Percentiles rank a stretch among this genome's conserved stretches.
Evolutionary conservation across 2,888 invertebrate genomes (phyloP).

Genomic region (Neuroscelio doddi): DNA sequence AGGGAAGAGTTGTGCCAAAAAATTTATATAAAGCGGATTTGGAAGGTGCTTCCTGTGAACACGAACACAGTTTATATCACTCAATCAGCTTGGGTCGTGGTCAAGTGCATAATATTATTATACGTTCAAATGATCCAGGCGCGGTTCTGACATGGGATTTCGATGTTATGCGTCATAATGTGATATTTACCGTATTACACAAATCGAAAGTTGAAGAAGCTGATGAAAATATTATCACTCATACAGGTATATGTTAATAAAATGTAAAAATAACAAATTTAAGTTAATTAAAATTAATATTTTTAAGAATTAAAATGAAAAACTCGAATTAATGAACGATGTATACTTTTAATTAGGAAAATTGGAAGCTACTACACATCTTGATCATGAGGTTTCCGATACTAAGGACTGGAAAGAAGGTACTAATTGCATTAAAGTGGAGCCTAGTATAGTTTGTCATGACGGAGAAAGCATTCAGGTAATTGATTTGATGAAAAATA

Average conservation of each 20-base stretch:
- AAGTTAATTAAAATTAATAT: no score
- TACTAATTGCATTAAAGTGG: constrained; percentile 84
- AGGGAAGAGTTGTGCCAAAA: constrained; percentile 93
- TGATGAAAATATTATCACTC: constrained; percentile 22
- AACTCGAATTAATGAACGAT: neutral
- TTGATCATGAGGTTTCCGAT: constrained; percentile 55
- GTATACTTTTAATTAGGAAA: constrained; percentile 36
- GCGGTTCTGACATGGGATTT: constrained; percentile 97
- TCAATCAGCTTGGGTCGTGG: constrained; percentile 80
- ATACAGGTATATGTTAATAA: constrained; percentile 19
- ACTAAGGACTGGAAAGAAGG: constrained; percentile 80
- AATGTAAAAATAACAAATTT: no score
- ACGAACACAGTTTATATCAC: constrained; percentile 82
- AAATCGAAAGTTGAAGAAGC: constrained; percentile 56
- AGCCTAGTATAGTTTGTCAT: constrained; percentile 87
- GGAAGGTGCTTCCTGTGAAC: constrained; percentile 68
- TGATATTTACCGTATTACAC: constrained; percentile 85
- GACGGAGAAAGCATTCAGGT: constrained; percentile 97
- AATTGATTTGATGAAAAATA: constrained; percentile 20
- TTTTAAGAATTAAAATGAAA: neutral
- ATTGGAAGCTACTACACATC: constrained; percentile 45
- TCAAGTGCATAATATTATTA: constrained; percentile 84
- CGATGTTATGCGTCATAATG: constrained; percentile 91
- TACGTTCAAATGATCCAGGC: constrained; percentile 87
- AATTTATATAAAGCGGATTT: constrained; percentile 78